Evolutionary conservation across 1,140 invertebrate genomes (phyloP).

Genomic region (Daktulosphaira vitifoliae): DNA sequence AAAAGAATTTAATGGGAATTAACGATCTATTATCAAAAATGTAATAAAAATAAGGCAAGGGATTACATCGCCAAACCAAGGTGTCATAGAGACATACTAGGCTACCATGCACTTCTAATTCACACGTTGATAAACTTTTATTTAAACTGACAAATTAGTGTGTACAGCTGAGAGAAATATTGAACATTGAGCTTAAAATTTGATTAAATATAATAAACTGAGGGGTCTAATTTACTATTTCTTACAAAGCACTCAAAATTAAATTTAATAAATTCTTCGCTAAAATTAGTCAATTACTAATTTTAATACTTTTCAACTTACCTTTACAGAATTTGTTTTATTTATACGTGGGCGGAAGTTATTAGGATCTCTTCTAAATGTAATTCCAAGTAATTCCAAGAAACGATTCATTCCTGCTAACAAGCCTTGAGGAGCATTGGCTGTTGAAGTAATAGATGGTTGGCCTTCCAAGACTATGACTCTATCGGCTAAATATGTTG

Average conservation of each 20-base stretch:
- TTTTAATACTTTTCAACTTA: slow-evolving; percentile 41
- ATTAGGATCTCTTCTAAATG: slow-evolving; percentile 96
- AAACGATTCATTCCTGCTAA: slow-evolving; percentile 98
- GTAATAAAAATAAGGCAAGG: no score
- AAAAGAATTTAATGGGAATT: no score
- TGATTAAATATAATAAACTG: neutral
- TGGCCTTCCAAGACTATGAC: slow-evolving; percentile 97
- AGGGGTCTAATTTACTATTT: neutral
- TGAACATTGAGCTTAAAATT: no score
- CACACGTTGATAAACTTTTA: no score
- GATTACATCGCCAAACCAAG: no score
- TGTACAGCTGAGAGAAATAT: no score
- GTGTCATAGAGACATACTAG: no score
- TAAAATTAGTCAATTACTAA: neutral
- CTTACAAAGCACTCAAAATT: neutral
- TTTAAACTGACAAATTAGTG: no score
- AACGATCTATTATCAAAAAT: no score
- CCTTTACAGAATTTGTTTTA: slow-evolving; percentile 92
- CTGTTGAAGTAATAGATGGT: slow-evolving; percentile 79
- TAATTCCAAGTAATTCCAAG: slow-evolving; percentile 92
- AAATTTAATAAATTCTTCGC: neutral
- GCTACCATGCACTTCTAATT: no score
- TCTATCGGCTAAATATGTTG: slow-evolving; percentile 95
- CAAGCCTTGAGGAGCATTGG: slow-evolving; percentile 86
- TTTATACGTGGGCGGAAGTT: slow-evolving; percentile 98